phyloP scores from a whole-genome alignment of 2,888 invertebrate species.

The Chorisops tibialis region DNA sequence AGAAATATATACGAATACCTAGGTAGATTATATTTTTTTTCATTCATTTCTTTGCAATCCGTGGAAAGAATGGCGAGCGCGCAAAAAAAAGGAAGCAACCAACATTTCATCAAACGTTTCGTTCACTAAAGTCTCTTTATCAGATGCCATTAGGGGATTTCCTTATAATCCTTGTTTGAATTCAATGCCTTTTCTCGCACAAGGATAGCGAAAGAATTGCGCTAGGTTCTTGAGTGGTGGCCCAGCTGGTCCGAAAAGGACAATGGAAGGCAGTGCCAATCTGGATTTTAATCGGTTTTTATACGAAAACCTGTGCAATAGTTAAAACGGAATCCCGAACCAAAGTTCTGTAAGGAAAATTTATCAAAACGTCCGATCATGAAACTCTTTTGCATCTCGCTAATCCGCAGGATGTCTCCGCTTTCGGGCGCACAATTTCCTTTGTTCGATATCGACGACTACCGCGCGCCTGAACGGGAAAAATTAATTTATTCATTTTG shows the following conservation, averaged over 20 bases:
- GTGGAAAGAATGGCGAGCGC: too few species aligned
- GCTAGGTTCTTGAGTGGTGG: background rate
- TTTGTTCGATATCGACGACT: background rate
- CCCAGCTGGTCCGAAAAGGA: background rate
- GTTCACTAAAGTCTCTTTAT: slow-evolving; percentile 6
- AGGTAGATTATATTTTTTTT: background rate
- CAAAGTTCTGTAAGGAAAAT: slow-evolving; percentile 2
- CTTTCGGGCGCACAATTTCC: background rate
- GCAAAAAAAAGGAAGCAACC: background rate
- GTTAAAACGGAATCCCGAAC: too few species aligned
- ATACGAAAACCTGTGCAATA: background rate
- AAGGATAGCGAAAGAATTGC: background rate
- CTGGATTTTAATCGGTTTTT: background rate
- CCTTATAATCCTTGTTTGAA: slow-evolving; percentile 28
- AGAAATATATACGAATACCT: too few species aligned
- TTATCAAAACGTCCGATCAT: slow-evolving; percentile 16
- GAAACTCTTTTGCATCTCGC: background rate
- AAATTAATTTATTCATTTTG: slow-evolving; percentile 23
- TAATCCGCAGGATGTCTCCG: slow-evolving; percentile 6
- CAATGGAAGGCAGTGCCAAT: background rate
- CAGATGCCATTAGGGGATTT: slow-evolving; percentile 29
- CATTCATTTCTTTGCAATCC: background rate
- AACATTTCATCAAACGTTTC: slow-evolving; percentile 11
- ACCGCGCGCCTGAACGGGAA: background rate
- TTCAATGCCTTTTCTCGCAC: background rate